A percentile compares a stretch with the other conserved stretches of the same genome.
Evolutionary conservation across 2,797 vertebrate genomes (phyloP).

Genomic region (Coccyzus lansbergi): DNA sequence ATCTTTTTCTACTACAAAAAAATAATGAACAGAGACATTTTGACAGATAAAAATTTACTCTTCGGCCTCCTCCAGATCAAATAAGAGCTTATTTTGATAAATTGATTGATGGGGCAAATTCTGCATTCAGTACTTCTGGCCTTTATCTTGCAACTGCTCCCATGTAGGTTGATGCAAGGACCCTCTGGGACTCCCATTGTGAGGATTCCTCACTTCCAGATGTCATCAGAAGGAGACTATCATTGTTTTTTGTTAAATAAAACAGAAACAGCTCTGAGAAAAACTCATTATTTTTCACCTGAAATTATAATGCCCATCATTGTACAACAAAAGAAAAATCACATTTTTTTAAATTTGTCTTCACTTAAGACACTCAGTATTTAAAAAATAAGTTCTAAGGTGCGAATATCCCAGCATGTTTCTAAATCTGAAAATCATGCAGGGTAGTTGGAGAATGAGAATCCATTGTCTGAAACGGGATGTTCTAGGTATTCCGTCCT

Average conservation of each 20-base stretch:
- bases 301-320: not conserved
- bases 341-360: not conserved
- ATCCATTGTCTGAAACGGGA: not conserved
- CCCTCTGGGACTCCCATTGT: not conserved
- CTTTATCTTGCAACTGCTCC: constrained; percentile 12
- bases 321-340: not conserved
- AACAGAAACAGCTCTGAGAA: not conserved
- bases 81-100: constrained; percentile 35
- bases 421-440: not conserved
- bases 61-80: not conserved
- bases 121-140: not conserved
- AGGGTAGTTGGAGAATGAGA: not conserved
- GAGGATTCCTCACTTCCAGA: not conserved
- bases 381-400: not conserved
- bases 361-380: not conserved
- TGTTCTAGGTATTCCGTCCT: not conserved
- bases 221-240: not conserved
- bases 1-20: not conserved
- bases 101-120: not conserved
- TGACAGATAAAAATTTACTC: not conserved
- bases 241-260: not conserved
- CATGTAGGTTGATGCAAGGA: not conserved
- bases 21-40: not conserved
- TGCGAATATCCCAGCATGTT: not conserved
- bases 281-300: not conserved